Evolutionary conservation across 2,888 invertebrate species (phyloP), one percentile per base, ranked within the genome.

Genomic region (Syrphus vitripennis): DNA sequence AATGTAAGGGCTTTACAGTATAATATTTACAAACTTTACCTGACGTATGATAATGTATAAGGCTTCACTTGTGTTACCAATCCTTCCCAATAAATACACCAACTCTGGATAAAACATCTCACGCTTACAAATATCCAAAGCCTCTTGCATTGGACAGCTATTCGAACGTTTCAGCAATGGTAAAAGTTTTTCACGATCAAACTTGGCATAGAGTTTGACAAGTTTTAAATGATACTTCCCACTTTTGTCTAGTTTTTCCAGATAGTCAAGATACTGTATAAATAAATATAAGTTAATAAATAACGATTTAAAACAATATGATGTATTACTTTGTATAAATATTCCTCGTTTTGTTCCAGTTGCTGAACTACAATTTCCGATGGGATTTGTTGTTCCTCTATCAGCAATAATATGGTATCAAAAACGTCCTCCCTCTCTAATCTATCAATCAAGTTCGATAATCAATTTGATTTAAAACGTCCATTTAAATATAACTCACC

Each of bases 121-220:
- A 57, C 94, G 94, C 90, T 96, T 95, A 90, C 99, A 99, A 75
- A 98, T 96, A 89, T 97, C 96, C 87, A 99, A 92, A 0, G 99
- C 99, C 89, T 97, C 96, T 90, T 98, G 97, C 89, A 99, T 97
- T 0, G 97, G 97, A 93, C 99, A 99, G 91, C 96, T 96, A 91
- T 97, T 97, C 72, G 98, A 98, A 87, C 96, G 95, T 89, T 96
- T 95, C 48, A 99, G 93, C 90, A 99, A 98, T 1, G 97, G 96
- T 83, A 99, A 92, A 29, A 99, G 93, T 91, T 98, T 97, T 5
- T 96, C 94, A 12, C 96, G 94, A 34, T 96, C 96, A 92, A 96
- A 97, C 90, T 97, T 97, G 0, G 99, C 98, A 92, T 99, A 99
- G 24, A 99, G 93, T 88, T 94, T 94, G 0, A 99, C 97, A 88